A percentile compares a stretch with the other conserved stretches of the same genome.
Conservation (phyloP, 2,797 vertebrate species). For the Tiaroga cobitis region DNA sequence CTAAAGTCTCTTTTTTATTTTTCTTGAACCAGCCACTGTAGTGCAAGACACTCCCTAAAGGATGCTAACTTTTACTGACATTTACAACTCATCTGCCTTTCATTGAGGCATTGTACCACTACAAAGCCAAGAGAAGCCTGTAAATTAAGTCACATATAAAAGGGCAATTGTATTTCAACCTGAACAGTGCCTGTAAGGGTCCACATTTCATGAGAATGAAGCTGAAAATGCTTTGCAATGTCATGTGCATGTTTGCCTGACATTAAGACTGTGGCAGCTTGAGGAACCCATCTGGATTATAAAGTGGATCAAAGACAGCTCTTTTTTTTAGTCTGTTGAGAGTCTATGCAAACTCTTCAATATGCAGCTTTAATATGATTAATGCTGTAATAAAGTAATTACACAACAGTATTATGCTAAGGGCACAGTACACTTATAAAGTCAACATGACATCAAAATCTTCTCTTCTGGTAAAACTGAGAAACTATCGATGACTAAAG, state of each 20-base stretch:
- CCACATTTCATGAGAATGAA: constrained; percentile 40
- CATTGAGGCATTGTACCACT: constrained; percentile 64
- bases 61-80: constrained; percentile 61
- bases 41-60: constrained; percentile 49
- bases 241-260: constrained; percentile 37
- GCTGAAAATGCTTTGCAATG: constrained; percentile 50
- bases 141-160: constrained; percentile 64
- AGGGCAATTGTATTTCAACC: constrained; percentile 59
- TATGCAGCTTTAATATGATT: not conserved
- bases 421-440: not conserved
- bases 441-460: constrained; percentile 12
- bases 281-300: constrained; percentile 35
- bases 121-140: constrained; percentile 61
- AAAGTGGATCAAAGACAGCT: constrained; percentile 51
- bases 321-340: not conserved
- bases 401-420: not conserved
- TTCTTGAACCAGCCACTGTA: constrained; percentile 54
- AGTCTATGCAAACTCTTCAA: constrained; percentile 2
- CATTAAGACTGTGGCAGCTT: constrained; percentile 39
- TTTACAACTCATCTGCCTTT: constrained; percentile 72
- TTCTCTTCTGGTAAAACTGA: not conserved
- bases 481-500: not conserved
- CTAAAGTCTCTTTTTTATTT: constrained; percentile 65
- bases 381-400: not conserved
- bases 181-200: constrained; percentile 55